phyloP scores from a whole-genome alignment of 2,113 vertebrate genomes.

The Plecotus auritus region DNA sequence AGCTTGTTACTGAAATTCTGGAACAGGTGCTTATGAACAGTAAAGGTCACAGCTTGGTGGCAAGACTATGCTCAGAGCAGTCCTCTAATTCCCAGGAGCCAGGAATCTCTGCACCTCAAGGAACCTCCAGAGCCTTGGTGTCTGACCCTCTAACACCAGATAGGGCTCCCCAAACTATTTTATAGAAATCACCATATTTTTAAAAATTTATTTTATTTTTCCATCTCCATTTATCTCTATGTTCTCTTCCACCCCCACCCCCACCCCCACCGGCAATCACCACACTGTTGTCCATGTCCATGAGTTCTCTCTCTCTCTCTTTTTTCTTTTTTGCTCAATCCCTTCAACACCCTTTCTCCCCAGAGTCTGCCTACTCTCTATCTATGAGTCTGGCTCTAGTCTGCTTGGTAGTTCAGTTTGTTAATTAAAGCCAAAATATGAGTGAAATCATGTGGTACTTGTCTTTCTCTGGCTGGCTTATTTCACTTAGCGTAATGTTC shows the following conservation, averaged over 20 bases:
- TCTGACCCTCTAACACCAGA: background rate
- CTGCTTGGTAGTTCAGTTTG: background rate
- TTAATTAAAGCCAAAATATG: background rate
- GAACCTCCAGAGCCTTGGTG: background rate
- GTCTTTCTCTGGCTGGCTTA: background rate
- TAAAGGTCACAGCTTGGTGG: background rate
- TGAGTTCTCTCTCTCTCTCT: no score
- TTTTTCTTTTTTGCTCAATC: background rate
- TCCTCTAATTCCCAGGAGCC: background rate
- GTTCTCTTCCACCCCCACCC: background rate
- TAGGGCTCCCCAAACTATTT: background rate
- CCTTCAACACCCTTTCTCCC: no score
- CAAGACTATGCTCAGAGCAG: background rate
- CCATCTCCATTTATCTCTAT: background rate
- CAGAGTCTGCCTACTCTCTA: background rate
- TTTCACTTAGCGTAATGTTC: background rate
- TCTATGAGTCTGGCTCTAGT: background rate
- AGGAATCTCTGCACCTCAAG: background rate
- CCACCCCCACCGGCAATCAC: no score
- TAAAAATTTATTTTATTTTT: background rate
- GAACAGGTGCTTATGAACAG: background rate
- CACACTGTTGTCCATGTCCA: no score
- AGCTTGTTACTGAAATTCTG: background rate
- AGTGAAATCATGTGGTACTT: background rate
- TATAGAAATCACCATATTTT: background rate